Conservation (phyloP, 2,113 vertebrate species). For the Chloebia gouldiae region DNA sequence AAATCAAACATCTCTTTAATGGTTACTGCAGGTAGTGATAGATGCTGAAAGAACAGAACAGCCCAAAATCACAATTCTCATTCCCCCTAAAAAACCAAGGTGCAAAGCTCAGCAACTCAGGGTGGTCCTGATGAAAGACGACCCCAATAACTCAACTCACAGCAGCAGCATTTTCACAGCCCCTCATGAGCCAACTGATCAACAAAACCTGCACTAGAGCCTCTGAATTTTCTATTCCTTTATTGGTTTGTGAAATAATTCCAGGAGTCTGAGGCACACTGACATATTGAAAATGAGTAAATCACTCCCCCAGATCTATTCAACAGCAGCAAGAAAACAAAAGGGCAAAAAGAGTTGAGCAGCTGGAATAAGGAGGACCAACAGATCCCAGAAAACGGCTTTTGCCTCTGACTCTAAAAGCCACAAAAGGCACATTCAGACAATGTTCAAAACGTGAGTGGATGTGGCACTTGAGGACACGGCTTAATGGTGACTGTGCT, state of each 20-base stretch:
- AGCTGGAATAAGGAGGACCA: neutral
- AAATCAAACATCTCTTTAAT: neutral
- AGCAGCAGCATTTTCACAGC: neutral
- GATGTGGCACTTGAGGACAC: neutral
- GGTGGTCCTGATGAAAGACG: neutral
- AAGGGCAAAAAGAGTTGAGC: neutral
- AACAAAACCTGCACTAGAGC: rapidly evolving
- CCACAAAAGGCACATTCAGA: neutral
- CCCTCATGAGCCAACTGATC: neutral
- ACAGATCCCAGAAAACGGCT: neutral
- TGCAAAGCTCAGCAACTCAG: rapidly evolving
- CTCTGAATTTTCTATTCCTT: neutral
- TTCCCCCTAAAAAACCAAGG: rapidly evolving
- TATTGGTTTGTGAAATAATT: neutral
- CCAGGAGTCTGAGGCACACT: neutral
- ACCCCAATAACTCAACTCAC: rapidly evolving
- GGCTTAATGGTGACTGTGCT: rapidly evolving
- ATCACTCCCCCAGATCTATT: neutral
- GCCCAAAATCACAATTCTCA: neutral
- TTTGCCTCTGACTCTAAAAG: neutral
- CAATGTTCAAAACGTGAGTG: rapidly evolving
- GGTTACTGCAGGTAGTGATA: neutral
- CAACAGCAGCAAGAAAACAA: neutral
- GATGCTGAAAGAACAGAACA: neutral
- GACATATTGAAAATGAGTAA: neutral